These are phyloP conservation scores for Vanacampus margaritifer DNA, from an alignment of 2,113 vertebrate genomes.

Conservation along the genomic window DNA sequence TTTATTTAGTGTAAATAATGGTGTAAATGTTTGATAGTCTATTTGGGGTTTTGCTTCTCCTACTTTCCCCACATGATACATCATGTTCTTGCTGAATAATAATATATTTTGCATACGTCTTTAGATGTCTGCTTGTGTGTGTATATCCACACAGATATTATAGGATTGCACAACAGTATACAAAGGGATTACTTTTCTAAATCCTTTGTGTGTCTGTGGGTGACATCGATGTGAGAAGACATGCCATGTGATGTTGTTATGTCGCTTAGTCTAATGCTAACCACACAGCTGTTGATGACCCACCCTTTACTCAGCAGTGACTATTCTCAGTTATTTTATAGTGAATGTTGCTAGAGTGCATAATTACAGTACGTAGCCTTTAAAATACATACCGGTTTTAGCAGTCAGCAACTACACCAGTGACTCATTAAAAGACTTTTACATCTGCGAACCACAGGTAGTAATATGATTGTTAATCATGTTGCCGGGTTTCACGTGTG, in stretches of 20 bases:
- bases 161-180: conserved; percentile 34
- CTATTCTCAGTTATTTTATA: neutral
- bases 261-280: conserved; percentile 7
- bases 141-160: conserved; percentile 3
- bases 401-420: neutral
- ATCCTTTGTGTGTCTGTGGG: conserved; percentile 27
- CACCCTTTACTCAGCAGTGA: neutral
- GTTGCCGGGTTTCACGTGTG: conserved; percentile 11
- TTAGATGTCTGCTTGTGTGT: too few species aligned
- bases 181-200: conserved; percentile 21
- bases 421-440: neutral
- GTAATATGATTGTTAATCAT: conserved; percentile 15
- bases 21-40: too few species aligned
- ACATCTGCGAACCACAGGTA: neutral
- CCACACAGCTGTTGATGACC: conserved; percentile 32
- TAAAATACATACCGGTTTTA: neutral
- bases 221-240: neutral
- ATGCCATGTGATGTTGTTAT: conserved; percentile 26
- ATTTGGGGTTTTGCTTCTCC: too few species aligned
- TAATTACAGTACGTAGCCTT: neutral
- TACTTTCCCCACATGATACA: too few species aligned
- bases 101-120: too few species aligned
- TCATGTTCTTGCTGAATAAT: too few species aligned
- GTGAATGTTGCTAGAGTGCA: neutral
- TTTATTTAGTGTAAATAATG: too few species aligned